Evolutionary conservation across 2,888 invertebrate genomes (phyloP).

Genomic region (Trachelus iudaicus): DNA sequence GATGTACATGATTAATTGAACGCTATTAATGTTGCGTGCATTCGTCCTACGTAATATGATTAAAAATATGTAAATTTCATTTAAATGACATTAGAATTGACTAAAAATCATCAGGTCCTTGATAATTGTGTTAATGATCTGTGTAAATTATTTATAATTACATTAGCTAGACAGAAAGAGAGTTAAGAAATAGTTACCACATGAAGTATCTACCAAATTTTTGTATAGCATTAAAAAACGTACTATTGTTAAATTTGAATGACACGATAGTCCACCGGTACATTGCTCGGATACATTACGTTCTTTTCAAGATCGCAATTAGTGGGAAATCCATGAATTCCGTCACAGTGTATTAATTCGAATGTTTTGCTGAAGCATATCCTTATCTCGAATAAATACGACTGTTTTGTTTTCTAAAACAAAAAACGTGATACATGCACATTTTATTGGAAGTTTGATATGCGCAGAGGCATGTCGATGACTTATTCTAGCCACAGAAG

Average conservation of each 20-base stretch:
- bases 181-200: too few species aligned
- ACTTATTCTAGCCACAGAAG: not conserved
- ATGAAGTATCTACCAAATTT: too few species aligned
- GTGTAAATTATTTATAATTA: too few species aligned
- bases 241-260: slow-evolving; percentile 29
- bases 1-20: not conserved
- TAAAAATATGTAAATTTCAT: too few species aligned
- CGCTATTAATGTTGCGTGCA: too few species aligned
- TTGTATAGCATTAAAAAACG: too few species aligned
- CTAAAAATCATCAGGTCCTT: too few species aligned
- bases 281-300: slow-evolving; percentile 70
- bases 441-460: not conserved
- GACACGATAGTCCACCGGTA: slow-evolving; percentile 55
- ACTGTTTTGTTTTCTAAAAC: slow-evolving; percentile 67
- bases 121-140: too few species aligned
- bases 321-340: slow-evolving; percentile 69
- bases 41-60: too few species aligned
- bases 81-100: too few species aligned
- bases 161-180: too few species aligned
- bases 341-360: slow-evolving; percentile 75
- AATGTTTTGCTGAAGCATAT: slow-evolving; percentile 80
- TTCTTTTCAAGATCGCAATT: slow-evolving; percentile 71
- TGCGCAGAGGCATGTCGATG: not conserved
- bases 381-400: slow-evolving; percentile 77
- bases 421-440: slow-evolving; percentile 9